Base-by-base conservation (phyloP, 2,113 vertebrate species). In the Cichladusa arquata region DNA sequence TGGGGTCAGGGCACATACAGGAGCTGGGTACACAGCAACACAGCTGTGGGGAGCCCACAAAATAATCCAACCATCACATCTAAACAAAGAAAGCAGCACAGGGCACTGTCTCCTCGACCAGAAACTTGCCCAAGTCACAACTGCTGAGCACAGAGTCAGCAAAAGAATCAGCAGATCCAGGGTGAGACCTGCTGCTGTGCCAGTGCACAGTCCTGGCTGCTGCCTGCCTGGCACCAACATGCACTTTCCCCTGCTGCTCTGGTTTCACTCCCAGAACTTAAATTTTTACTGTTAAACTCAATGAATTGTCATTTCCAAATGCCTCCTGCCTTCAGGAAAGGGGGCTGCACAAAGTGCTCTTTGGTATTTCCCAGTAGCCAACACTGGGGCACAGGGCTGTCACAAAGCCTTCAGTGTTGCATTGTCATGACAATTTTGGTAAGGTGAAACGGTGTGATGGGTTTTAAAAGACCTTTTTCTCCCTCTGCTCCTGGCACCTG, bases 261-360 rank as follows among this genome's bases (percentile, higher is more conserved):
- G 71, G 79, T 88, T 90, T 71, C 34, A 34, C 38, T 64, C 88
- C 65, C 83, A 92, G 67, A 88, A 67, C 57, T 81, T 76, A 22
- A 53, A 82, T 44, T 47, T 86, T 67, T 56, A 66, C 48, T 56
- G 29, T 38, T 38, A 50, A 76, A 56, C 86, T 83, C 93, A 78
- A 62, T 77, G 81, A 67, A 42, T 29, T 69, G 45, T 64, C 64
- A 53, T 76, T 86, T 93, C 92, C 85, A 94, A 94, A 86, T n/a
- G 56, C 15, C 65, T 91, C 56, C 54, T 47, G 45, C 31, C 44
- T 53, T 47, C 70, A 33, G 48, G 40, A 92, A 33, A 84, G 56
- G 31, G 29, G 67, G 54, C 19, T 48, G 19, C 48, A 38, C 19
- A 5, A 95, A 90, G 34, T 13, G n/a, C 42, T 60, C 12, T 24